Base-by-base conservation (phyloP, 2,113 vertebrate species). In the Mormoops blainvillei region DNA sequence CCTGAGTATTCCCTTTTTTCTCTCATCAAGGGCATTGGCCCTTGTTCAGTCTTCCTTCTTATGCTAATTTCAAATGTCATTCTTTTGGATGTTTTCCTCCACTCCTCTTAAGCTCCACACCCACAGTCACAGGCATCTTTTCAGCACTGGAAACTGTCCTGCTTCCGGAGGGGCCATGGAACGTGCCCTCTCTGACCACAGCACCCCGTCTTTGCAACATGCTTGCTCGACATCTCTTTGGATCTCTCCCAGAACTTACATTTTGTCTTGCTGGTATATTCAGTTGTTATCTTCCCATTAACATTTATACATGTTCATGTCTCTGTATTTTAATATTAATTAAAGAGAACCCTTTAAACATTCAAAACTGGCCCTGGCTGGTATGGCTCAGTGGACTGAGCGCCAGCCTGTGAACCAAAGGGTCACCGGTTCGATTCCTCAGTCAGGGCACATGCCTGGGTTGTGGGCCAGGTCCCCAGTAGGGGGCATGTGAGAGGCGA, bases 11-110 rank as follows among this genome's bases (percentile, higher is more conserved):
- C 65, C 65, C 33, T 71, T 36, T 52, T 63, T 7, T 8, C 10
- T 91, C 7, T 61, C 26, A 5, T 33, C 13, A 16, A 15, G 18
- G 18, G 12, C 0, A 0, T 12, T 19, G 70, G 24, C 54, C 52
- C 50, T 15, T 8, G 2, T 15, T 36, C n/a, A 20, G 22, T 48
- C 24, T 65, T 16, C 54, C 33, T 45, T 33, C 50, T 68, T 20
- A 61, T 7, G 1, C 26, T 11, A 0, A 12, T 24, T n/a, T 22
- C 82, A 52, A 0, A 24, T n/a, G 41, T 36, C 63, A 80, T 33
- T 13, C 4, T 1, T 24, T 38, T 45, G n/a, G 8, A 3, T 58
- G 3, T 22, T 45, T n/a, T 10, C 19, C 20, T n/a, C 38, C 41
- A 45, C 12, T 16, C 4, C 41, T 1, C 56, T 70, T 45, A n/a